Conservation (phyloP, 2,113 vertebrate genomes). For the Oreochromis spilurus region DNA sequence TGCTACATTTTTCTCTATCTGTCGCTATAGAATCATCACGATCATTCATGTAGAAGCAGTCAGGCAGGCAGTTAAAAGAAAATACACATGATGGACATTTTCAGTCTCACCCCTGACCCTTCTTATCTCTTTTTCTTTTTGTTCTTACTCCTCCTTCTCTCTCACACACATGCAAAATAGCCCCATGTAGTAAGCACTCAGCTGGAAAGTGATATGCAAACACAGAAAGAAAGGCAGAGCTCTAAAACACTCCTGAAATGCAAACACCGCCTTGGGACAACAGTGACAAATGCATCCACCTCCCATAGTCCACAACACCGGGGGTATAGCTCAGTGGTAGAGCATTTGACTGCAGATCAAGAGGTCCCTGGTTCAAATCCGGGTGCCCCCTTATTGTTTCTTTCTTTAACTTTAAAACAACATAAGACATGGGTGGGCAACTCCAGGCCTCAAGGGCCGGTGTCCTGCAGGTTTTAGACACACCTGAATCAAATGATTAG, state of each 20-base stretch:
- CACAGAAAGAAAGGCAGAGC: neutral
- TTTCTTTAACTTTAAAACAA: neutral
- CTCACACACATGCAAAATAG: neutral
- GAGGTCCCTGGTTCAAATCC: conserved; percentile 88
- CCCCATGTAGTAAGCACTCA: rapidly evolving
- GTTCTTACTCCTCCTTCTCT: neutral
- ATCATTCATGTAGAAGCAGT: neutral
- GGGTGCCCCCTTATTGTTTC: conserved; percentile 70
- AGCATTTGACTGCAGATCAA: conserved; percentile 96
- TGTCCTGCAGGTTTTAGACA: no score
- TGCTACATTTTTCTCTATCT: neutral
- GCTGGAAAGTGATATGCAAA: neutral
- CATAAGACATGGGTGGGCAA: rapidly evolving
- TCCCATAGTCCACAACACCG: rapidly evolving
- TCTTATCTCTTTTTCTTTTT: neutral
- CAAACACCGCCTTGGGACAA: neutral
- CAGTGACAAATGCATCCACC: neutral
- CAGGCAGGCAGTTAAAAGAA: neutral
- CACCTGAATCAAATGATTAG: no score
- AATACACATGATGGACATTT: neutral
- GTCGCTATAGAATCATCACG: neutral
- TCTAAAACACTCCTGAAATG: neutral
- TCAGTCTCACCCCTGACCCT: neutral
- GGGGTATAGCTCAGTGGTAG: conserved; percentile 94
- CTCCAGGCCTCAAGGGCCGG: no score